phyloP scores from a whole-genome alignment of 2,113 vertebrate species.

The Xenotilapia longispinis region DNA sequence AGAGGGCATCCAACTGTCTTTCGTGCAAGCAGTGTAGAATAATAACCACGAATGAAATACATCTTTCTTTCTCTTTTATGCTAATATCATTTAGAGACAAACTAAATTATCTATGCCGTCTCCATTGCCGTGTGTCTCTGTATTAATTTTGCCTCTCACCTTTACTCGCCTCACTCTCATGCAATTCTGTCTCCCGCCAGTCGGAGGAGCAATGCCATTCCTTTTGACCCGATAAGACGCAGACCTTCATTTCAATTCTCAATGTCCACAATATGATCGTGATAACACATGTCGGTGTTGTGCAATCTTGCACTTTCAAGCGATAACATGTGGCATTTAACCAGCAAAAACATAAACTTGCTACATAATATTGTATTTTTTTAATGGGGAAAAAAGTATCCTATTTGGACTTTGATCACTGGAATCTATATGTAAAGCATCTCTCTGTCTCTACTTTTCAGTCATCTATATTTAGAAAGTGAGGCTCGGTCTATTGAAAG shows the following conservation, averaged over 20 bases:
- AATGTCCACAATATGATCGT: neutral
- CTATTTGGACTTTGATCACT: neutral
- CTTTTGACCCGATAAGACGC: neutral
- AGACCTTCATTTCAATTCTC: neutral
- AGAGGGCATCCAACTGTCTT: neutral
- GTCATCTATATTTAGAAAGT: neutral
- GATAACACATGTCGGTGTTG: neutral
- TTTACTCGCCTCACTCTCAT: neutral
- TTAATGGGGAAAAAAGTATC: neutral
- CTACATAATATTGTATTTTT: neutral
- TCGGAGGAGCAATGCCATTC: conserved; percentile 63
- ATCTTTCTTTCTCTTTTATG: neutral
- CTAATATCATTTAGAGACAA: neutral
- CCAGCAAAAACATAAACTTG: neutral
- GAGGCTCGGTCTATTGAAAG: neutral
- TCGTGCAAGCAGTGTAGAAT: neutral
- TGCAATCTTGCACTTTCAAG: neutral
- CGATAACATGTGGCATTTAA: neutral
- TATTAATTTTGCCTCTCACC: neutral
- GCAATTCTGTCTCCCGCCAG: conserved; percentile 38
- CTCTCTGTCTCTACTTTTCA: neutral
- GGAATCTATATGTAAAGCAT: neutral
- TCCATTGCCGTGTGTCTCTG: neutral
- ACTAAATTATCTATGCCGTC: neutral
- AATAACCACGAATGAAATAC: neutral